Evolutionary conservation across 2,888 invertebrate species (phyloP), one percentile per base, ranked within the genome.

Genomic region (Elegia similella): DNA sequence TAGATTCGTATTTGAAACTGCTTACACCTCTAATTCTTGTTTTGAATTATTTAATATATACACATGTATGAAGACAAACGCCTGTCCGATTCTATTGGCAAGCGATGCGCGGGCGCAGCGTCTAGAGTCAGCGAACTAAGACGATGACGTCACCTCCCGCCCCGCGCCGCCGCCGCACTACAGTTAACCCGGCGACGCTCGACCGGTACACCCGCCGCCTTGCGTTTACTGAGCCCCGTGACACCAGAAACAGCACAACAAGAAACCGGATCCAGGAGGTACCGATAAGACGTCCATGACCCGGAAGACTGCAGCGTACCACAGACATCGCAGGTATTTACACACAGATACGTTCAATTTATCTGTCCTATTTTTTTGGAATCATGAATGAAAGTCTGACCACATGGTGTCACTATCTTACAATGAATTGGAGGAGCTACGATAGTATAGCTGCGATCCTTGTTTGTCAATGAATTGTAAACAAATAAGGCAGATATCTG

Each of bases 61-160:
- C n/a, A n/a, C 23, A 23, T 23, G 5, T 3, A 2, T 3, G 23
- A 23, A 23, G 23, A 23, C 23, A 23, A 47, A n/a, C 47, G 47
- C 47, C 47, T 48, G 29, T 13, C 7, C 7, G 5, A 23, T 47
- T 38, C 1, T 30, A 29, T 16, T 43, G 6, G 53, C 42, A 29
- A 53, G 7, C 17, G 46, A 48, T 50, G 53, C 38, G 42, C 50
- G 43, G 52, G 48, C 52, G 57, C 17, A 38, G 16, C 16, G 44
- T 50, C 23, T 52, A 34, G 17, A 38, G 34, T 50, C 50, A 50
- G 50, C 50, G 50, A 50, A 50, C 46, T 16, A 42, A 32, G 52
- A 34, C 48, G 54, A 2, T 63, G 63, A 65, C 61, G 63, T 65
- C 63, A 61, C 59, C 52, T 55, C 57, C 53, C 50, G 55, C 55